Base-by-base conservation (phyloP, 2,888 invertebrate species). In the Cryptocheilus praepositus region DNA sequence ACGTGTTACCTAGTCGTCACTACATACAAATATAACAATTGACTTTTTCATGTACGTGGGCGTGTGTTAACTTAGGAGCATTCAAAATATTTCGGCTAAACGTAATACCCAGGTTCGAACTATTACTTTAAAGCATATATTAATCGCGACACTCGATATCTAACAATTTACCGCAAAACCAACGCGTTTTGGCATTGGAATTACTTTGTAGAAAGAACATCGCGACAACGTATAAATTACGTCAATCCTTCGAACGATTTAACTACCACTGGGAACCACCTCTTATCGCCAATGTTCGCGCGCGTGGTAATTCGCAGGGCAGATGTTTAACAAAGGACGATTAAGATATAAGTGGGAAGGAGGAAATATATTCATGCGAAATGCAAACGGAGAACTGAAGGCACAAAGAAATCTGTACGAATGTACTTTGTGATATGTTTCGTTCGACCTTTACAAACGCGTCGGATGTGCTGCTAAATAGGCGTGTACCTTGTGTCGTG, bases 391-490 rank as follows among this genome's bases (percentile, higher is more conserved):
- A 25, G 44, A 43, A 56, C n/a, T 49, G 49, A 18, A 43, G 21
- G 21, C 44, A 16, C 58, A 69, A 64, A 60, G 64, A 56, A 51
- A 56, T 58, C 28, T 44, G 16, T 8, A 59, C 46, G 19, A 25
- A 43, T 52, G 54, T 45, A 44, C 58, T 49, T 61, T 59, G 52
- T 19, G 60, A 62, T 61, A 71, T 68, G 57, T 45, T 43, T 60
- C 45, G 49, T 64, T 46, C 61, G 63, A 56, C 36, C 65, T 70
- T 52, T 44, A 43, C 22, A 46, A 52, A 46, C 64, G 54, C 51
- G 25, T 54, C 46, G 60, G 61, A 59, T 64, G 63, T 64, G 65
- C 73, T 57, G 69, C 62, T 76, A 74, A 77, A 77, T 77, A 77
- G 74, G 66, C 67, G 61, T 75, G 61, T 74, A 76, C 70, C 74